phyloP scores from a whole-genome alignment of 1,140 invertebrate genomes.

The Conopomorpha cramerella region DNA sequence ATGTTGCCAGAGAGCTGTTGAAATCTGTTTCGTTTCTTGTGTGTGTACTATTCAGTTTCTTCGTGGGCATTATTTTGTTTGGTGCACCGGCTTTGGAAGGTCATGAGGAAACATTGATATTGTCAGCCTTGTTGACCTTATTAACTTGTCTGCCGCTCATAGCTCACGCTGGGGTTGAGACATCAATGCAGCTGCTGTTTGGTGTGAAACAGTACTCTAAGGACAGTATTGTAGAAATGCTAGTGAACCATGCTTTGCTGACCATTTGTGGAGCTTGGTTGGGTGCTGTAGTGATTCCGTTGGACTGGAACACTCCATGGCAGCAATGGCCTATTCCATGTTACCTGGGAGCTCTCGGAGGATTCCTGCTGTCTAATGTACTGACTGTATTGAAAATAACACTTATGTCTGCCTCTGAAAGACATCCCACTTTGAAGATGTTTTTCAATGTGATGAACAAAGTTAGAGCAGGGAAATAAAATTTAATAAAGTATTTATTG shows the following conservation, averaged over 20 bases:
- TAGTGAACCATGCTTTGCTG: conserved; percentile 63
- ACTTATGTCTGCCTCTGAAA: conserved; percentile 25
- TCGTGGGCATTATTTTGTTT: conserved; percentile 71
- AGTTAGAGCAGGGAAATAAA: conserved; percentile 8
- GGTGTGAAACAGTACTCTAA: conserved; percentile 48
- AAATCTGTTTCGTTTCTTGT: conserved; percentile 30
- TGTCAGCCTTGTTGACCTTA: conserved; percentile 67
- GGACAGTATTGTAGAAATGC: conserved; percentile 61
- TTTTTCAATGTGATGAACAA: conserved; percentile 33
- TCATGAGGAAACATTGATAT: conserved; percentile 73
- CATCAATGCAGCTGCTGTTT: conserved; percentile 59
- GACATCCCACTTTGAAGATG: conserved; percentile 29
- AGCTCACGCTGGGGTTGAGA: conserved; percentile 64
- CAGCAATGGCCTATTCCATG: conserved; percentile 83
- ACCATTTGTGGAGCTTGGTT: conserved; percentile 85
- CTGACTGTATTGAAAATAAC: conserved; percentile 51
- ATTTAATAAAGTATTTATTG: conserved; percentile 18
- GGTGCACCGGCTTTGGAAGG: conserved; percentile 71
- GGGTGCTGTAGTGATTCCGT: conserved; percentile 83
- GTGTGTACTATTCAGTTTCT: conserved; percentile 56
- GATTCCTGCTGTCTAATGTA: conserved; percentile 64
- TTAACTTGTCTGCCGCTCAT: conserved; percentile 70
- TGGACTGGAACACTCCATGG: conserved; percentile 93
- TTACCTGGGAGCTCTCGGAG: conserved; percentile 69
- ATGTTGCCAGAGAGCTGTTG: conserved; percentile 24